A percentile compares a stretch with the other conserved stretches of the same genome.
Conservation (phyloP, 2,113 vertebrate species). For the Clarias gariepinus region DNA sequence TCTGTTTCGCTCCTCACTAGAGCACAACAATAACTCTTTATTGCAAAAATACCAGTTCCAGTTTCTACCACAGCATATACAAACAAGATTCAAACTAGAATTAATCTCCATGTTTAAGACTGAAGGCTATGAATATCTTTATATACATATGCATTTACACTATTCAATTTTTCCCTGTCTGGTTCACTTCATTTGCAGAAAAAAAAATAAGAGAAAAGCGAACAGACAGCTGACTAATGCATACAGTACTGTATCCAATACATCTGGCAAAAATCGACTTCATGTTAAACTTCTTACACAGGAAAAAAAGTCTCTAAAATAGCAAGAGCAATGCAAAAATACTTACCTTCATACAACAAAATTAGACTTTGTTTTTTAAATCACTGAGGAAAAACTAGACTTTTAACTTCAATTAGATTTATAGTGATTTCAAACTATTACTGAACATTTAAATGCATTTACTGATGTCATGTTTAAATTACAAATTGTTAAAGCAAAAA, state of each 20-base stretch:
- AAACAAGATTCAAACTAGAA: conserved; percentile 53
- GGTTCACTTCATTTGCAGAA: conserved; percentile 29
- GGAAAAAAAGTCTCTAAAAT: conserved; percentile 43
- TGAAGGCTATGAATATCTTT: conserved; percentile 53
- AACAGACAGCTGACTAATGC: conserved; percentile 32
- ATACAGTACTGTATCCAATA: conserved; percentile 38
- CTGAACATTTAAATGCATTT: background rate
- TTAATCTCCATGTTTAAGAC: conserved; percentile 40
- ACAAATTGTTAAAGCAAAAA: background rate
- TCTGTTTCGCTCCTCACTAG: conserved; percentile 47
- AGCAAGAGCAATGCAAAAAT: conserved; percentile 67
- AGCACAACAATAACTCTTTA: conserved; percentile 63
- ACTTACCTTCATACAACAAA: conserved; percentile 58
- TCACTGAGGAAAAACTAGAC: conserved; percentile 8
- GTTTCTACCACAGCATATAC: conserved; percentile 63
- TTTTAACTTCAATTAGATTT: background rate
- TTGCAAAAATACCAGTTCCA: conserved; percentile 69
- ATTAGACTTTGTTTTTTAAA: background rate
- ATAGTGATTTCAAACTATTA: background rate
- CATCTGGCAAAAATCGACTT: conserved; percentile 13
- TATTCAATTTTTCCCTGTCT: conserved; percentile 44
- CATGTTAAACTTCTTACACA: background rate
- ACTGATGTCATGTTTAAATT: background rate
- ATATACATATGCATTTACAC: conserved; percentile 53
- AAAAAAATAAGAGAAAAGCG: conserved; percentile 16